These are phyloP conservation scores for Sialia sialis DNA, from an alignment of 2,113 vertebrate species.

Conservation along the genomic window DNA sequence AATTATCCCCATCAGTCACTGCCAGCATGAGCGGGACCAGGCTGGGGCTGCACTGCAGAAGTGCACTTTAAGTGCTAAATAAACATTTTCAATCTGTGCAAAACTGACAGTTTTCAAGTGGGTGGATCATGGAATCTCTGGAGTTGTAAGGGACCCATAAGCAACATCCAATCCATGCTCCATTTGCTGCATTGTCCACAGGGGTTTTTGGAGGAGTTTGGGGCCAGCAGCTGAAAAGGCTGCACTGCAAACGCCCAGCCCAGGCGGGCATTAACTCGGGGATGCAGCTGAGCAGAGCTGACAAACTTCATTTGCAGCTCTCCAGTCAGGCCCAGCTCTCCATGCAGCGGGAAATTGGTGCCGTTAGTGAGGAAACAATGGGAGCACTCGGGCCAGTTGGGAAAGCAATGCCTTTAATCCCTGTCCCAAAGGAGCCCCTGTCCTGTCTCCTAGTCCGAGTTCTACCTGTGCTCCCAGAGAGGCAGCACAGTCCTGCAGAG, in stretches of 20 bases:
- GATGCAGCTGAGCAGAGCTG: background rate
- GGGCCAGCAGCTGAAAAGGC: background rate
- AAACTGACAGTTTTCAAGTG: background rate
- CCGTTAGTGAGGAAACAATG: background rate
- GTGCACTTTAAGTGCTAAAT: background rate
- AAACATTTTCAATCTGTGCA: background rate
- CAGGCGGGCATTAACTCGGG: background rate
- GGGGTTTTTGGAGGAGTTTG: background rate
- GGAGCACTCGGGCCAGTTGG: background rate
- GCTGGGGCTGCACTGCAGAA: background rate
- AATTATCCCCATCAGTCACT: background rate
- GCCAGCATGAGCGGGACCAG: background rate
- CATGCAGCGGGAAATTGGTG: background rate
- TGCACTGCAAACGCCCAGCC: background rate
- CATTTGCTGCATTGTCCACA: background rate
- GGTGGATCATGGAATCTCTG: background rate
- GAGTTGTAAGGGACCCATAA: background rate
- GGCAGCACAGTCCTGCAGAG: background rate
- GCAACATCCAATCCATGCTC: background rate
- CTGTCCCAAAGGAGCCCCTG: background rate
- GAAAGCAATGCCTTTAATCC: background rate
- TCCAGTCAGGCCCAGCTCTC: background rate
- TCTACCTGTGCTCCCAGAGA: background rate
- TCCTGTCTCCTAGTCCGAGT: background rate
- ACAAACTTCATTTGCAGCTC: slow-evolving; percentile 21